Evolutionary conservation across 1,140 invertebrate species (phyloP).

Genomic region (Pseudomyrmex sp.): DNA sequence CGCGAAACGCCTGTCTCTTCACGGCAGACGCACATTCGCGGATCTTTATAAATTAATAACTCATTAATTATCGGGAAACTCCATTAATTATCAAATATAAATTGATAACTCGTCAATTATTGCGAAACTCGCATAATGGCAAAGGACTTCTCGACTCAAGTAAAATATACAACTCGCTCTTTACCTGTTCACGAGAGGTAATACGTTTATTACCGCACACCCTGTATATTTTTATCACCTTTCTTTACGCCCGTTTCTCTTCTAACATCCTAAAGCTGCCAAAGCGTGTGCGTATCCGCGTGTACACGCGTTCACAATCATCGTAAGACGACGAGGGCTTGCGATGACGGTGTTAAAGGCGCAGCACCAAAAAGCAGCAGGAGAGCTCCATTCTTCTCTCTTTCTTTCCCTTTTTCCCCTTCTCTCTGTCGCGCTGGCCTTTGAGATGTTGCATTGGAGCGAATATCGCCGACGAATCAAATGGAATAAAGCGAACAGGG

Average conservation of each 20-base stretch:
- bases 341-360: neutral
- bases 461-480: constrained; percentile 58
- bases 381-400: neutral
- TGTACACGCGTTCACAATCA: neutral
- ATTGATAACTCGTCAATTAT: too few relatives aligned
- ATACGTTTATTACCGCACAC: too few relatives aligned
- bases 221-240: too few relatives aligned
- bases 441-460: constrained; percentile 41
- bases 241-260: too few relatives aligned
- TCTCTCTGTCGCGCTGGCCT: neutral
- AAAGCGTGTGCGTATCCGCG: neutral
- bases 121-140: too few relatives aligned
- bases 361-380: neutral
- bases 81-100: too few relatives aligned
- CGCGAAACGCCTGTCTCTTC: too few relatives aligned
- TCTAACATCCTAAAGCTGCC: constrained; percentile 8
- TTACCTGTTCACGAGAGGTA: too few relatives aligned
- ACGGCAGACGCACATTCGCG: too few relatives aligned
- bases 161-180: neutral
- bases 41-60: too few relatives aligned
- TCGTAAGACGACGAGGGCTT: neutral
- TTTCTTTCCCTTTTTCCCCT: neutral
- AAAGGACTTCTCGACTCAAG: too few relatives aligned
- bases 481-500: constrained; percentile 51
- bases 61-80: too few relatives aligned